Conservation (phyloP, 2,113 vertebrate species). For the Vulpes lagopus region DNA sequence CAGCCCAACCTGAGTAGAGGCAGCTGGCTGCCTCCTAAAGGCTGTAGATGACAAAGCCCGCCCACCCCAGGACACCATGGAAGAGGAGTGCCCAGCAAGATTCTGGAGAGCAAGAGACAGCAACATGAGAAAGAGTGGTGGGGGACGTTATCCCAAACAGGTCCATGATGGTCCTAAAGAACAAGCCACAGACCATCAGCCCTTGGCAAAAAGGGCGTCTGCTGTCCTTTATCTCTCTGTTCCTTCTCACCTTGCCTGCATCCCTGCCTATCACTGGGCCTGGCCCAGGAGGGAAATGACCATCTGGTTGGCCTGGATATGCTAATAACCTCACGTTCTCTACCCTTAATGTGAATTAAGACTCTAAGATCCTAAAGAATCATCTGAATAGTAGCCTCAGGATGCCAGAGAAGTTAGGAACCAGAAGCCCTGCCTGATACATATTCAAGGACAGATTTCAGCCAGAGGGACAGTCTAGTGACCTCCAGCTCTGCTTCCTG, state of each 20-base stretch:
- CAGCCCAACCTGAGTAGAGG: fast-evolving
- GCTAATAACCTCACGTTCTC: background rate
- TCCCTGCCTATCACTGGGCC: background rate
- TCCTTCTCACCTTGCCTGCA: background rate
- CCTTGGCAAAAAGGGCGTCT: background rate
- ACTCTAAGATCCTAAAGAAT: background rate
- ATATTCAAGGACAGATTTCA: background rate
- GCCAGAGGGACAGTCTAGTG: background rate
- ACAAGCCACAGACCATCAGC: background rate
- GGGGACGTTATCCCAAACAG: background rate
- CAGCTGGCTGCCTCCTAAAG: background rate
- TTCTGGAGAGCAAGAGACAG: background rate
- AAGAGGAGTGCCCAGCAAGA: background rate
- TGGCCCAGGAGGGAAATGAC: background rate
- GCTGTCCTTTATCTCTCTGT: background rate
- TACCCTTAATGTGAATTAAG: background rate
- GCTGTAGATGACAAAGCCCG: background rate
- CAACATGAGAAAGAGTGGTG: background rate
- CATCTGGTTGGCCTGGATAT: background rate
- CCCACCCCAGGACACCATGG: background rate
- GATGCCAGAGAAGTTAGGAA: background rate
- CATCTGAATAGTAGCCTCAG: background rate
- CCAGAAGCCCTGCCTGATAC: background rate
- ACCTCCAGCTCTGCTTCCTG: background rate
- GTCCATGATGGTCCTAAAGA: background rate